Evolutionary conservation across 30 jellyfish, hydroid and myxozoan genomes (phyloP).

Genomic region (Catostylus mosaicus): DNA sequence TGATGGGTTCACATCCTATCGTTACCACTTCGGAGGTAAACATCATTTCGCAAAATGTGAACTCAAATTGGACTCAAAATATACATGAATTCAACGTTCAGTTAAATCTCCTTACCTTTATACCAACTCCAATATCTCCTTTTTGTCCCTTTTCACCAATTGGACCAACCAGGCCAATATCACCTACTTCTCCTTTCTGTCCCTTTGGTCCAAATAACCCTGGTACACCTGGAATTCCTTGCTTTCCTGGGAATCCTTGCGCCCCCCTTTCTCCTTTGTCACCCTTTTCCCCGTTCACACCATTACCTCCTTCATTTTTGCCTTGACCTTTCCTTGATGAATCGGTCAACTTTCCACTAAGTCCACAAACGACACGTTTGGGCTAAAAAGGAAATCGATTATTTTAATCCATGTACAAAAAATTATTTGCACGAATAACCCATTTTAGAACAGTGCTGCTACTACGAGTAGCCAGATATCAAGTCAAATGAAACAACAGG

Average conservation of each 20-base stretch:
- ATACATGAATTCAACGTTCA: too few relatives aligned
- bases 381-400: not conserved
- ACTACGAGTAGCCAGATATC: too few relatives aligned
- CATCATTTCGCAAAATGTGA: too few relatives aligned
- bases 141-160: not conserved
- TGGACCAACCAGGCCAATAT: not conserved
- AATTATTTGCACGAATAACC: too few relatives aligned
- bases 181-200: constrained; percentile 17
- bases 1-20: too few relatives aligned
- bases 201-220: constrained; percentile 40
- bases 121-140: constrained; percentile 32
- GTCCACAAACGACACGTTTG: constrained; percentile 1
- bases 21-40: too few relatives aligned
- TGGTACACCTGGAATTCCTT: constrained; percentile 17
- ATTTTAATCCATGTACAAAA: not conserved
- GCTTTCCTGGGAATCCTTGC: constrained; percentile 19
- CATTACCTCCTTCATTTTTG: not conserved
- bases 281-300: constrained; percentile 29
- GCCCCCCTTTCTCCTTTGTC: constrained; percentile 31
- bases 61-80: too few relatives aligned
- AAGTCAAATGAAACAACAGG: too few relatives aligned
- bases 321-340: not conserved
- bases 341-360: not conserved
- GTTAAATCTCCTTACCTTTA: constrained; percentile 11
- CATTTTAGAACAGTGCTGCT: too few relatives aligned